Evolutionary conservation across 2,113 vertebrate genomes (phyloP).

Genomic region (Emydocephalus ijimae): DNA sequence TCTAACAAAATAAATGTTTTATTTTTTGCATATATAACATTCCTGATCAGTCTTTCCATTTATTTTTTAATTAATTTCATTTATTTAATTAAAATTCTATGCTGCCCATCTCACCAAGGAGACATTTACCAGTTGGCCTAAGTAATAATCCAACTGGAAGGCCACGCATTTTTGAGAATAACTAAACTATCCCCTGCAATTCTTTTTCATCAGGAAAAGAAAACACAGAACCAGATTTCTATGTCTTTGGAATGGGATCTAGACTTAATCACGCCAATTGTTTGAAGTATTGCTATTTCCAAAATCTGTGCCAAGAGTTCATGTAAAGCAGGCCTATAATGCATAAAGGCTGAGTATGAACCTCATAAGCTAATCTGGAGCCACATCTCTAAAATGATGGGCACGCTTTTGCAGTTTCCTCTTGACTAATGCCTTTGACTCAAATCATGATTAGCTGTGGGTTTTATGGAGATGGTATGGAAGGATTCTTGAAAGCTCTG

Average conservation of each 20-base stretch:
- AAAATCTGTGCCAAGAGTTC: constrained; percentile 59
- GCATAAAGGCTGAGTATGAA: constrained; percentile 40
- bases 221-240: constrained; percentile 51
- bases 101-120: not conserved
- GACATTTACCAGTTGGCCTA: not conserved
- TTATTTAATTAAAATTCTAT: not conserved
- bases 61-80: not conserved
- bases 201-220: constrained; percentile 29
- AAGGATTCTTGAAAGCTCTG: not conserved
- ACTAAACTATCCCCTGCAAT: constrained; percentile 5
- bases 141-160: not conserved
- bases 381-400: constrained; percentile 25
- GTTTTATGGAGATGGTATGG: not conserved
- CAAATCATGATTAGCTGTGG: accelerated
- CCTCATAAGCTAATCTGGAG: constrained; percentile 17
- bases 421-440: not conserved
- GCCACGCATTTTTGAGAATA: not conserved
- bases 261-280: constrained; percentile 55
- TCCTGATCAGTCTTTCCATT: not conserved
- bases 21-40: not conserved
- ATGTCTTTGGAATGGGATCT: constrained; percentile 54
- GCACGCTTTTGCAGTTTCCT: constrained; percentile 35
- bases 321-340: constrained; percentile 52
- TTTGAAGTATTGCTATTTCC: constrained; percentile 72
- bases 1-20: not conserved